Evolutionary conservation across 2,113 vertebrate species (phyloP).

Genomic region (Cairina moschata): DNA sequence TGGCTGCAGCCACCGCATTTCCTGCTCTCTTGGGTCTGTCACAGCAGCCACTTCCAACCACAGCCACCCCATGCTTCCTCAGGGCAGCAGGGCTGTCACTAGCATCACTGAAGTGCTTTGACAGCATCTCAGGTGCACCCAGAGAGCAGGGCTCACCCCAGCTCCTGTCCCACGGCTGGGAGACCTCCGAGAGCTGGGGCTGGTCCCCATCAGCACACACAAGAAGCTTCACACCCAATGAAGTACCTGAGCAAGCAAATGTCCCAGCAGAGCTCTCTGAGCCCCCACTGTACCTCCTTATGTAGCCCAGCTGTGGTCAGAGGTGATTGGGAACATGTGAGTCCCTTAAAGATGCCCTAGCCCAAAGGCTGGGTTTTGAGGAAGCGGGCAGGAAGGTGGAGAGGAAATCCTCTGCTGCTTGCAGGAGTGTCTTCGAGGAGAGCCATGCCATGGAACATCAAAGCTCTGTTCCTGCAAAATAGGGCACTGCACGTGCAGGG

Average conservation of each 20-base stretch:
- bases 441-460: accelerated
- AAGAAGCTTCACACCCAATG: not conserved
- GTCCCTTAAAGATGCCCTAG: not conserved
- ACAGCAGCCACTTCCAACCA: accelerated
- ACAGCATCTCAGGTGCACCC: not conserved
- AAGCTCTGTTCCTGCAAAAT: not conserved
- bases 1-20: not conserved
- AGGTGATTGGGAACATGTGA: not conserved
- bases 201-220: not conserved
- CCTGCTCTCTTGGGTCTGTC: not conserved
- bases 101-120: accelerated
- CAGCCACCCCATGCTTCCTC: accelerated
- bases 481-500: not conserved
- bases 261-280: not conserved
- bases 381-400: not conserved
- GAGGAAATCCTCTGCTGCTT: not conserved
- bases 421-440: not conserved
- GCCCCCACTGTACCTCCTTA: not conserved
- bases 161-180: accelerated
- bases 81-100: not conserved
- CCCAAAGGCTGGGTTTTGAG: not conserved
- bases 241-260: not conserved
- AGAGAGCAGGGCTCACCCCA: not conserved
- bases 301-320: not conserved
- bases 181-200: not conserved